These are phyloP conservation scores for Perizoma flavofasciatum DNA, from an alignment of 2,888 invertebrate species.

Conservation along the genomic window DNA sequence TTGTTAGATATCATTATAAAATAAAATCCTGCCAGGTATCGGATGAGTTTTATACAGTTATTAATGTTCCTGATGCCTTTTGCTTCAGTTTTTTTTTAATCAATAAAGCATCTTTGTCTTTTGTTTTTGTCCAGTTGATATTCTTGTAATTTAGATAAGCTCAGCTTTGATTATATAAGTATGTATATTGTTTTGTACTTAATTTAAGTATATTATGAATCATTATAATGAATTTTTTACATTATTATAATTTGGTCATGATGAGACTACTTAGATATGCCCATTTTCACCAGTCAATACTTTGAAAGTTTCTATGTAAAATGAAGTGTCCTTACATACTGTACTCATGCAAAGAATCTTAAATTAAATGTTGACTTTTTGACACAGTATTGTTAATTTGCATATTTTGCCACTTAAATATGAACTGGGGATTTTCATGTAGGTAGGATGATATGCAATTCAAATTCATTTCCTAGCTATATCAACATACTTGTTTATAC, in stretches of 20 bases:
- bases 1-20: slow-evolving; percentile 1
- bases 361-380: no score
- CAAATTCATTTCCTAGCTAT: no score
- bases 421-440: no score
- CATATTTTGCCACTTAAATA: no score
- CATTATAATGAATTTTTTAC: slow-evolving; percentile 28
- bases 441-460: no score
- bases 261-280: no score
- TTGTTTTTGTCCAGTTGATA: slow-evolving; percentile 3
- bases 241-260: slow-evolving; percentile 5
- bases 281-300: no score
- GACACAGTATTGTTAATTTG: no score
- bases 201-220: slow-evolving; percentile 21
- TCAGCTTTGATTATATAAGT: slow-evolving; percentile 16
- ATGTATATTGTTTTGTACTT: slow-evolving; percentile 23
- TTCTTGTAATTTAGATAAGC: slow-evolving; percentile 12
- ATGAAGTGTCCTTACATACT: no score
- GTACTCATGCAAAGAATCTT: no score
- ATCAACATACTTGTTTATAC: no score
- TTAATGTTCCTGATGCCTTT: slow-evolving; percentile 5
- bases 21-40: slow-evolving; percentile 3
- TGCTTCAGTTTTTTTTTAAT: slow-evolving; percentile 8
- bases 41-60: neutral
- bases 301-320: no score
- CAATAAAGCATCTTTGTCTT: neutral